Base-by-base conservation (phyloP, 1,140 invertebrate species). In the Neocloeon triangulifer region DNA sequence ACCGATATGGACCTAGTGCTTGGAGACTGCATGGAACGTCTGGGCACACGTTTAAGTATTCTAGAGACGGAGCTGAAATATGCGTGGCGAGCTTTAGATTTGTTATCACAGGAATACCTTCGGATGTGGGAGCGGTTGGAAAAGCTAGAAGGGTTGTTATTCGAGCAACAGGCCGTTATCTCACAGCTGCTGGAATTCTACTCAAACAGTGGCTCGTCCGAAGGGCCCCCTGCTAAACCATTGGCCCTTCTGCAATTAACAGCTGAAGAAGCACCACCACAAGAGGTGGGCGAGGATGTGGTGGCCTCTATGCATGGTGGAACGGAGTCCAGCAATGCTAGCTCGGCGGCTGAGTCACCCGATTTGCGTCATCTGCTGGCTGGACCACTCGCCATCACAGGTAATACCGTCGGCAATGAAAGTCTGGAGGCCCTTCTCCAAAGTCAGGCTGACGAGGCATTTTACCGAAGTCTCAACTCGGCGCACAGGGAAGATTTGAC, bases 51-150 rank as follows among this genome's bases (percentile, higher is more conserved):
- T 18, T 61, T 91, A 27, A 79, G 73, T 42, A 71, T 84, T 26
- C 61, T 91, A 9, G 84, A 89, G 52, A 80, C 79, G 1, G 84
- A 91, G 51, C 57, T 91, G 13, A 76, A 81, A 39, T 86, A 82
- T 46, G 84, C 84, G 1, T 91, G 84, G 84, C 62, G 81, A 37
- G 80, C 84, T 2, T 54, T 92, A 32, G 82, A 89, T 48, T 60
- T 89, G 21, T 62, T 92, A 5, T 86, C 80, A 13, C 77, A 81
- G 42, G 85, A 91, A 48, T 91, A 88, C 44, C 75, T 85, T 10
- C 80, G 82, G 47, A 91, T 92, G 72, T 89, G 84, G 84, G 76
- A 84, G 47, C 61, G 81, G 32, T 58, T 92, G 27, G 84, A 92
- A 45, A 82, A 85, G 51, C 54, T 89, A n/a, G 85, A 92, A 50